Conservation (phyloP, 2,113 vertebrate species). For the Dendrocopos noguchii region DNA sequence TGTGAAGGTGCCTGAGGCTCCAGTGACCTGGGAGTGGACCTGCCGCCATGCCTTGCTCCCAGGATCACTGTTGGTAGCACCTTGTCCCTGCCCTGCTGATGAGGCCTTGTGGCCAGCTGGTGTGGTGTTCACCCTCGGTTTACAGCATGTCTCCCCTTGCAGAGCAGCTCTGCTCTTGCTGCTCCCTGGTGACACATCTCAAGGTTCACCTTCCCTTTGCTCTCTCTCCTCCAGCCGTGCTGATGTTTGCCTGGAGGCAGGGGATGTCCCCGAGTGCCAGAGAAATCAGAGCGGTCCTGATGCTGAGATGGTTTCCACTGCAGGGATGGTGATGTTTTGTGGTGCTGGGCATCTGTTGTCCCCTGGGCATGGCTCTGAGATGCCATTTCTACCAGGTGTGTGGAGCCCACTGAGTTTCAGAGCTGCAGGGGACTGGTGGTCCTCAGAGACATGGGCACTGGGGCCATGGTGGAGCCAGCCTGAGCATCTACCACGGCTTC, state of each 20-base stretch:
- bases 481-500: neutral
- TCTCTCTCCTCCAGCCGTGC: neutral
- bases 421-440: too few species aligned
- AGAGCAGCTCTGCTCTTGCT: neutral
- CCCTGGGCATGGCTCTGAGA: too few species aligned
- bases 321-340: too few species aligned
- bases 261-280: neutral
- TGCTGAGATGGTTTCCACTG: neutral
- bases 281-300: fast-evolving
- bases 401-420: too few species aligned
- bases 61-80: fast-evolving
- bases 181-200: fast-evolving
- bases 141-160: fast-evolving
- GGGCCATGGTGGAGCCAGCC: fast-evolving
- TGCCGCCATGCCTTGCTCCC: too few species aligned
- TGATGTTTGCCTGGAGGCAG: neutral
- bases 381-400: too few species aligned
- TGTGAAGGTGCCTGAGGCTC: fast-evolving
- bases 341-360: too few species aligned
- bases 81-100: neutral
- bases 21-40: too few species aligned
- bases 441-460: too few species aligned
- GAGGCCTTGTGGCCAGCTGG: neutral
- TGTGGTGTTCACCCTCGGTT: neutral
- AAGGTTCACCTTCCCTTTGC: neutral